These are phyloP conservation scores for Tromatobia lineatoria DNA, from an alignment of 2,888 invertebrate genomes.

Conservation along the genomic window DNA sequence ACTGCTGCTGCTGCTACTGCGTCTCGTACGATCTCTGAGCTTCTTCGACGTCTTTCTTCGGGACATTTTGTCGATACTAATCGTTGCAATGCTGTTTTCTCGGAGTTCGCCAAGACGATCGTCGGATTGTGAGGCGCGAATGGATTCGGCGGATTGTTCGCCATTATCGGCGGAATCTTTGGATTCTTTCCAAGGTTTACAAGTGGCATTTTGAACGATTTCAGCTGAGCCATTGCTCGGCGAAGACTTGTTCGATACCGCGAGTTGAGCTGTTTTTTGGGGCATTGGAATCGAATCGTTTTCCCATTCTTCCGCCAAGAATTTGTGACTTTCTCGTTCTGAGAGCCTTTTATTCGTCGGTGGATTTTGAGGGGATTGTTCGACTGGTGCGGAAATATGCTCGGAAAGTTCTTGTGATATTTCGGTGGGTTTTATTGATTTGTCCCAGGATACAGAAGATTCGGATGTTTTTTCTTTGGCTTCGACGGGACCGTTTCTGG, in stretches of 20 bases:
- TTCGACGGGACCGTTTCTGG: background rate
- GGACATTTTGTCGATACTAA: conserved; percentile 9
- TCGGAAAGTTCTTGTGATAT: background rate
- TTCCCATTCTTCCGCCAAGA: conserved; percentile 75
- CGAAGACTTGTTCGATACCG: conserved; percentile 13
- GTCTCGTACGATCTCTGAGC: conserved; percentile 58
- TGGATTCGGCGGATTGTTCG: background rate
- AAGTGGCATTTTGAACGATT: conserved; percentile 1
- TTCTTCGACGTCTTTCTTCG: conserved; percentile 62
- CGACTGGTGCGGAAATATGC: background rate
- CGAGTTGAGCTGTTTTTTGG: conserved; percentile 5
- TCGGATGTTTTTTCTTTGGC: background rate
- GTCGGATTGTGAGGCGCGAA: background rate
- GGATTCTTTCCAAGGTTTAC: background rate
- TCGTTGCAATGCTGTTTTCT: background rate
- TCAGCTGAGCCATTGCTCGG: background rate
- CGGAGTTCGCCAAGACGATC: conserved; percentile 4
- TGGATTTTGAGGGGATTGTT: conserved; percentile 17
- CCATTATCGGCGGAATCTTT: background rate
- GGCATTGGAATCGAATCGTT: conserved; percentile 65
- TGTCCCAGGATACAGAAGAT: conserved; percentile 16
- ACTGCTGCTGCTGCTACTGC: conserved; percentile 39
- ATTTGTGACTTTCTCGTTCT: conserved; percentile 64
- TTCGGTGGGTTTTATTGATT: background rate
- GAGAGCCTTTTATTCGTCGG: conserved; percentile 38